phyloP scores from a whole-genome alignment of 2,888 invertebrate species.

The Lithophane socia region DNA sequence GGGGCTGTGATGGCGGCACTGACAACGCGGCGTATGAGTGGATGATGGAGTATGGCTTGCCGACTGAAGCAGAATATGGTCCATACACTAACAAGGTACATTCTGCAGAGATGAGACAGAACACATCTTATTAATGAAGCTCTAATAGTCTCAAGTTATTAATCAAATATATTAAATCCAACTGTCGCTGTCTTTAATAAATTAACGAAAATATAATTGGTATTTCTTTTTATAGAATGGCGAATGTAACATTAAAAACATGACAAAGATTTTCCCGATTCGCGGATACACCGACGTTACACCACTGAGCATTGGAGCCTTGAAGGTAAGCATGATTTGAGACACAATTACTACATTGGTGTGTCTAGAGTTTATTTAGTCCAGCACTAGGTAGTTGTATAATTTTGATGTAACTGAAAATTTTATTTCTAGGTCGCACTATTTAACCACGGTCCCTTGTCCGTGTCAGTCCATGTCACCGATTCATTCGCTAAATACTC shows the following conservation, averaged over 20 bases:
- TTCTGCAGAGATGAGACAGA: conserved; percentile 25
- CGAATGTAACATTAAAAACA: conserved; percentile 94
- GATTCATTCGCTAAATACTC: conserved; percentile 81
- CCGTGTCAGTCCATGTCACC: conserved; percentile 95
- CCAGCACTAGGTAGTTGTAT: background rate
- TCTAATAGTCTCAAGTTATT: background rate
- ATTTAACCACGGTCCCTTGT: conserved; percentile 96
- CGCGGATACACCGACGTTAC: conserved; percentile 96
- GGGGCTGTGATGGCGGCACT: conserved; percentile 97
- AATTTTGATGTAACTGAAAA: background rate
- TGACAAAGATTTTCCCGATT: conserved; percentile 92
- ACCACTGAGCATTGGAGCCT: conserved; percentile 91
- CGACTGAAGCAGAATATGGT: conserved; percentile 97
- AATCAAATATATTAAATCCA: background rate
- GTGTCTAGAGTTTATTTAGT: background rate
- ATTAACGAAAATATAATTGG: background rate
- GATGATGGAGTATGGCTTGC: conserved; percentile 95
- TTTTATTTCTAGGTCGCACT: conserved; percentile 91
- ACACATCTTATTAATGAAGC: background rate
- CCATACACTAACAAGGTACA: conserved; percentile 94
- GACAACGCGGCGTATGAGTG: conserved; percentile 97
- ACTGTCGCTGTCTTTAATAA: background rate
- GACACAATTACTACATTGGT: background rate
- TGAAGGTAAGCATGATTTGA: conserved; percentile 86
- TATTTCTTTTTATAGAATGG: conserved; percentile 91